Evolutionary conservation across 2,888 invertebrate genomes (phyloP).

Genomic region (Microdon myrmicae): DNA sequence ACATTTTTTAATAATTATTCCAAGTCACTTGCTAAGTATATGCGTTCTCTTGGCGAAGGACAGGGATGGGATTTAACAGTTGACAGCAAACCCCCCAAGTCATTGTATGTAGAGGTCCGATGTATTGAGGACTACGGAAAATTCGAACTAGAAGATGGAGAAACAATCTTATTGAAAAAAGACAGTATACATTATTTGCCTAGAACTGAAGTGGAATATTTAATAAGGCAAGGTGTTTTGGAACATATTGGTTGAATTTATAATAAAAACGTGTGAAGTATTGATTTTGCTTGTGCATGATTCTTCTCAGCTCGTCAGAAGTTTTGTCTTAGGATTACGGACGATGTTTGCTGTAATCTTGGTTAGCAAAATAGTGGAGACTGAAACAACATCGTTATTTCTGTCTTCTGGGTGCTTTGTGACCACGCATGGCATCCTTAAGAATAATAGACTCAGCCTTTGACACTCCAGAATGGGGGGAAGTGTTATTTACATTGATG

Average conservation of each 20-base stretch:
- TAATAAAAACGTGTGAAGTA: too few relatives aligned
- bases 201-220: conserved; percentile 86
- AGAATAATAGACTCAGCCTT: too few relatives aligned
- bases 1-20: conserved; percentile 92
- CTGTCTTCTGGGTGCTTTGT: too few relatives aligned
- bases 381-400: too few relatives aligned
- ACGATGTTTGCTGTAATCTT: too few relatives aligned
- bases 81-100: conserved; percentile 90
- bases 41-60: conserved; percentile 87
- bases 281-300: too few relatives aligned
- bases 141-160: conserved; percentile 94
- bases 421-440: too few relatives aligned
- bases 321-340: too few relatives aligned
- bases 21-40: conserved; percentile 84
- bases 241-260: conserved; percentile 73
- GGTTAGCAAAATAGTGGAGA: too few relatives aligned
- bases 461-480: too few relatives aligned
- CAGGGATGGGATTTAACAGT: conserved; percentile 87
- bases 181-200: conserved; percentile 92
- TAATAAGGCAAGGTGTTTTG: conserved; percentile 89
- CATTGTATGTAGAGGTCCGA: conserved; percentile 90
- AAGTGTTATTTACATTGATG: too few relatives aligned
- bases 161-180: conserved; percentile 85
- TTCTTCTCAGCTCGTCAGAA: too few relatives aligned
- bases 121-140: conserved; percentile 93